Conservation (phyloP, 1,140 invertebrate genomes). For the Doryteuthis pealeii region DNA sequence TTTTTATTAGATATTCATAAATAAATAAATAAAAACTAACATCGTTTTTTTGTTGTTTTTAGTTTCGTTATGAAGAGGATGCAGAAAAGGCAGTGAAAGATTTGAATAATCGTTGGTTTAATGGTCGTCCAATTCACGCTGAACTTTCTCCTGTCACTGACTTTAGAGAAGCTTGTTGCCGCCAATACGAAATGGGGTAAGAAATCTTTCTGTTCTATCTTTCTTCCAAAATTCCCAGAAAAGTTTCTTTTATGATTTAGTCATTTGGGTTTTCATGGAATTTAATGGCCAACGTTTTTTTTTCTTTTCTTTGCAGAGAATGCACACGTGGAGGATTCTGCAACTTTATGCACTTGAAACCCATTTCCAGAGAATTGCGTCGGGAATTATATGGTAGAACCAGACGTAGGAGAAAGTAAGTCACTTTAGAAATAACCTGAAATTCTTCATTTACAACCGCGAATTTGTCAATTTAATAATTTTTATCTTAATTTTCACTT, state of each 20-base stretch:
- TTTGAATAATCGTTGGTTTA: constrained; percentile 98
- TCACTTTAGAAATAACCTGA: background rate
- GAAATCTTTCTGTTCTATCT: constrained; percentile 24
- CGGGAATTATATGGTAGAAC: constrained; percentile 74
- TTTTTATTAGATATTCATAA: no score
- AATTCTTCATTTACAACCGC: background rate
- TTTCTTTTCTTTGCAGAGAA: constrained; percentile 68
- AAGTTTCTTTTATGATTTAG: no score
- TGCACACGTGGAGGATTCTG: constrained; percentile 98
- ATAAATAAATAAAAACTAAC: no score
- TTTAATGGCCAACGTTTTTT: no score
- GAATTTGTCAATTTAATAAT: background rate
- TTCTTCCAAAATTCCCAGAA: no score
- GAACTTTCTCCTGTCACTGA: constrained; percentile 98
- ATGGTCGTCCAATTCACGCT: constrained; percentile 95
- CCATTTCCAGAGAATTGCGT: constrained; percentile 86
- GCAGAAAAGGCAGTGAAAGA: constrained; percentile 95
- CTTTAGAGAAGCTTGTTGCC: constrained; percentile 97
- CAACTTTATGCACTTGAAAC: constrained; percentile 99
- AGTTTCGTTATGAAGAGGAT: constrained; percentile 97
- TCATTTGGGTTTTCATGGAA: no score
- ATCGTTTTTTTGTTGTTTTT: no score
- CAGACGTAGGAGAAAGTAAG: constrained; percentile 46
- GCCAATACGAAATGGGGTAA: constrained; percentile 98
- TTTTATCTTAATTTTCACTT: background rate